Evolutionary conservation across 2,888 invertebrate species (phyloP).

Genomic region (Cataglyphis livida): DNA sequence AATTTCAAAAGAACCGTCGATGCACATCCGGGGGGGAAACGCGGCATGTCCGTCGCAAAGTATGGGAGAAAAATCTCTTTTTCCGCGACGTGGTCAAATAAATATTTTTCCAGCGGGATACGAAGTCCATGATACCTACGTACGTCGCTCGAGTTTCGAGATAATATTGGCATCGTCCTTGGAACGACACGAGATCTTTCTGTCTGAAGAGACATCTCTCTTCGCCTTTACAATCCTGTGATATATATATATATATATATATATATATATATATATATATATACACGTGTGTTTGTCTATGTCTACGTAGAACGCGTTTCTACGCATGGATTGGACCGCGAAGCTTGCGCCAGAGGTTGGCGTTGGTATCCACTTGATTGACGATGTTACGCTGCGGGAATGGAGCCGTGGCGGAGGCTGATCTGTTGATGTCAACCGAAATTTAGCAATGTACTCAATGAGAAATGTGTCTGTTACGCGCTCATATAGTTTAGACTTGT

Average conservation of each 20-base stretch:
- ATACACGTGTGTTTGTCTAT: background rate
- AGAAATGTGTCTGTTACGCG: background rate
- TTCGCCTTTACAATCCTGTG: conserved; percentile 45
- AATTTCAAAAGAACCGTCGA: conserved; percentile 31
- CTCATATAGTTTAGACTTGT: background rate
- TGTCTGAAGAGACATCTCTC: conserved; percentile 14
- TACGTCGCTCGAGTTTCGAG: conserved; percentile 28
- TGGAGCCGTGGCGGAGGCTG: background rate
- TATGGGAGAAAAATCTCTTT: conserved; percentile 14
- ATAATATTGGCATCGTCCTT: conserved; percentile 42
- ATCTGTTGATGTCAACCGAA: conserved; percentile 11
- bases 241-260: background rate
- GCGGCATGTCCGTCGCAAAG: background rate
- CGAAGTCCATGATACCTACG: conserved; percentile 11
- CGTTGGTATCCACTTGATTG: conserved; percentile 24
- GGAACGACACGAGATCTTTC: conserved; percentile 46
- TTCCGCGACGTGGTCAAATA: conserved; percentile 58
- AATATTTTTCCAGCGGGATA: conserved; percentile 64
- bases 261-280: background rate
- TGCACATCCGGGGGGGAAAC: background rate
- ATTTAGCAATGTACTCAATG: background rate
- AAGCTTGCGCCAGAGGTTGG: conserved; percentile 7
- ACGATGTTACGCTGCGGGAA: conserved; percentile 15
- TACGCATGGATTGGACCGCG: background rate
- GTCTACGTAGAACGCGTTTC: background rate